A percentile compares a stretch with the other conserved stretches of the same genome.
phyloP scores from a whole-genome alignment of 2,888 invertebrate genomes.

The Catocala fraxini region DNA sequence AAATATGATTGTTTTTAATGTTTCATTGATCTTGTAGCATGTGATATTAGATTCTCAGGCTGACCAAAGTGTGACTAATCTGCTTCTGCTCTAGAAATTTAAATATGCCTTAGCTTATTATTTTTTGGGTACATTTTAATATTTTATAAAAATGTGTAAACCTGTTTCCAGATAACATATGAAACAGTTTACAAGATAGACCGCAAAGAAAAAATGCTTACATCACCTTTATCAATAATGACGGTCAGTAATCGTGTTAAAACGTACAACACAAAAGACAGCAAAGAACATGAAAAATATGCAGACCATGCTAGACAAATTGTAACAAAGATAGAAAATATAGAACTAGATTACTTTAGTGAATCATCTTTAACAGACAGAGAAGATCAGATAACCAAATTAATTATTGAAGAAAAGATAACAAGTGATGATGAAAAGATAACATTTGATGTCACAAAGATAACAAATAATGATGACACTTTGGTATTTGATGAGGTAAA shows the following conservation, averaged over 20 bases:
- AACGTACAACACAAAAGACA: slow-evolving; percentile 48
- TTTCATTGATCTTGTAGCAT: no score
- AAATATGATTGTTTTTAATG: no score
- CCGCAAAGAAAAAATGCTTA: slow-evolving; percentile 50
- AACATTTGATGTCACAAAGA: slow-evolving; percentile 17
- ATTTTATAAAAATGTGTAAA: neutral
- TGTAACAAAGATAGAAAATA: slow-evolving; percentile 26
- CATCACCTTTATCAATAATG: slow-evolving; percentile 57
- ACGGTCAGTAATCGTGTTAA: slow-evolving; percentile 50
- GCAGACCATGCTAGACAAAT: slow-evolving; percentile 26
- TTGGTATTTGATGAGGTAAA: neutral
- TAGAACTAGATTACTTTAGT: slow-evolving; percentile 28
- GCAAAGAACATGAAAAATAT: slow-evolving; percentile 24
- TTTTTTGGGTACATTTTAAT: no score
- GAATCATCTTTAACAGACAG: slow-evolving; percentile 28
- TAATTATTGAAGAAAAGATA: slow-evolving; percentile 22
- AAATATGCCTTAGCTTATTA: no score
- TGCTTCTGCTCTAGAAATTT: no score
- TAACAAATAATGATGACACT: slow-evolving; percentile 10
- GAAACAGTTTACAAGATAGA: slow-evolving; percentile 68
- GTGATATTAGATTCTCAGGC: no score
- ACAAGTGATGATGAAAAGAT: slow-evolving; percentile 11
- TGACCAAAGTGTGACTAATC: no score
- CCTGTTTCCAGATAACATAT: slow-evolving; percentile 59
- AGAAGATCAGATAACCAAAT: slow-evolving; percentile 13